Evolutionary conservation across 2,113 vertebrate genomes (phyloP).

Genomic region (Argyrosomus japonicus): DNA sequence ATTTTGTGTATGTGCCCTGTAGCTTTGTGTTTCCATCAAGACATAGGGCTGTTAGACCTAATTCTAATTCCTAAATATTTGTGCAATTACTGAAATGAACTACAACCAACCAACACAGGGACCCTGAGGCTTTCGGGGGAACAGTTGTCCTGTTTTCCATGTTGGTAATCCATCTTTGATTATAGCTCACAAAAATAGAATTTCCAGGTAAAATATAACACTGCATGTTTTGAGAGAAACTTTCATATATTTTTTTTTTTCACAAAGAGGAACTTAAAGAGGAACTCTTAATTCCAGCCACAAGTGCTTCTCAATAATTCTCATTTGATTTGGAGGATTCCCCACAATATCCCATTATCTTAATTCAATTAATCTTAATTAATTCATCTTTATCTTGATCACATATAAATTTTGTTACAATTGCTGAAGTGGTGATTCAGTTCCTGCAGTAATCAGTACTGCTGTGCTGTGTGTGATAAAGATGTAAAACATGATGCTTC

Average conservation of each 20-base stretch:
- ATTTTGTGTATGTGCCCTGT: neutral
- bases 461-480: neutral
- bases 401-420: neutral
- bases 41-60: too few relatives aligned
- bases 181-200: neutral
- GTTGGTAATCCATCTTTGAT: neutral
- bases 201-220: neutral
- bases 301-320: neutral
- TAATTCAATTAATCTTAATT: neutral
- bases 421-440: neutral
- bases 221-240: neutral
- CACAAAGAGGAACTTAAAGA: neutral
- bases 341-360: neutral
- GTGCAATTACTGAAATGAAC: neutral
- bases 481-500: neutral
- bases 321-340: neutral
- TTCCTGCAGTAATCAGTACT: neutral
- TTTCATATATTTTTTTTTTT: neutral
- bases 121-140: neutral
- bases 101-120: neutral
- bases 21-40: neutral
- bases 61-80: neutral
- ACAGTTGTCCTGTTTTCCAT: neutral
- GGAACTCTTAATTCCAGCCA: neutral
- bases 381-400: neutral